phyloP scores from a whole-genome alignment of 1,140 invertebrate genomes.

The Dinoponera quadriceps region DNA sequence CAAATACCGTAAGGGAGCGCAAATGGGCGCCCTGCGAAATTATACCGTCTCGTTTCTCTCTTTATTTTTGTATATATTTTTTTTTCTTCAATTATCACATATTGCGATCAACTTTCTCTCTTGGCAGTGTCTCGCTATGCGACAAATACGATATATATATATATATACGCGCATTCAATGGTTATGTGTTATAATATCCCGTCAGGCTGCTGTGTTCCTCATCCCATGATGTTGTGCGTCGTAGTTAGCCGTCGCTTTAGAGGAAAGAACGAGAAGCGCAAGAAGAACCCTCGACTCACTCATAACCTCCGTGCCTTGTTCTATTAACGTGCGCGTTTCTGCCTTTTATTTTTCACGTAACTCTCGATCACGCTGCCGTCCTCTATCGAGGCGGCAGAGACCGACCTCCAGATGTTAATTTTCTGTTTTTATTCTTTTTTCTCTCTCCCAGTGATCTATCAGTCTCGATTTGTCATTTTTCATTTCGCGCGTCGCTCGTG shows the following conservation, averaged over 20 bases:
- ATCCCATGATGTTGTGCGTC: slow-evolving; percentile 28
- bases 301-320: slow-evolving; percentile 3
- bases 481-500: not conserved
- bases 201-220: slow-evolving; percentile 20
- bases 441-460: not conserved
- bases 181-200: slow-evolving; percentile 31
- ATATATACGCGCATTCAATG: slow-evolving; percentile 30
- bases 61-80: slow-evolving; percentile 37
- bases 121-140: slow-evolving; percentile 62
- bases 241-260: slow-evolving; percentile 29
- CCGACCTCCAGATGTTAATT: not conserved
- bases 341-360: slow-evolving; percentile 12
- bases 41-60: slow-evolving; percentile 19
- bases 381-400: not conserved
- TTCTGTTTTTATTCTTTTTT: too few species aligned
- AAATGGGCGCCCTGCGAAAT: slow-evolving; percentile 66
- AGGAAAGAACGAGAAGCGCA: not conserved
- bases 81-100: not conserved
- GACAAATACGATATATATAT: slow-evolving; percentile 12
- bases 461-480: slow-evolving; percentile 26
- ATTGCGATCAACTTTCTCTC: slow-evolving; percentile 82
- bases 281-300: not conserved
- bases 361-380: not conserved
- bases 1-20: slow-evolving; percentile 79
- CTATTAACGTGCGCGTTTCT: slow-evolving; percentile 23